A percentile compares a stretch with the other conserved stretches of the same genome.
These are phyloP conservation scores for Orestias chungarensis DNA, from an alignment of 2,797 vertebrate species.

Conservation along the genomic window DNA sequence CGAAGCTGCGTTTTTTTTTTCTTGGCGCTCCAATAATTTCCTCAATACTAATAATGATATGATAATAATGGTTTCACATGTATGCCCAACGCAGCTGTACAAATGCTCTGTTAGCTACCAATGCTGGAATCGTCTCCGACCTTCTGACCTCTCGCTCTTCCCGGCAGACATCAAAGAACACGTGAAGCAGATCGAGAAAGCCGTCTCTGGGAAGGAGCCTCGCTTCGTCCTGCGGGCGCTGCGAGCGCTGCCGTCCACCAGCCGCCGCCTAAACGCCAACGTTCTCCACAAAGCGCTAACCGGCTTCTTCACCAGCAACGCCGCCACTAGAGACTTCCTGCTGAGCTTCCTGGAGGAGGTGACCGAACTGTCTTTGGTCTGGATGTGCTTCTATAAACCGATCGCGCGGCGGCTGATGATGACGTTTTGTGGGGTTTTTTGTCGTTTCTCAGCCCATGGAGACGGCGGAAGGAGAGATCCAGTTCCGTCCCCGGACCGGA, in stretches of 20 bases:
- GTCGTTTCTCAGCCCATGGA: conserved; percentile 87
- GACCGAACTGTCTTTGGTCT: background rate
- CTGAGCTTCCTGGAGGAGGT: conserved; percentile 93
- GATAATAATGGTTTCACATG: too few relatives aligned
- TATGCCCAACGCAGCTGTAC: too few relatives aligned
- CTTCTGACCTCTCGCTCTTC: background rate
- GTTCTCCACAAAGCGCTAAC: conserved; percentile 90
- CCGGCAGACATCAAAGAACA: conserved; percentile 92
- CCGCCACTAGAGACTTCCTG: conserved; percentile 85
- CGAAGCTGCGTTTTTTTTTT: too few relatives aligned
- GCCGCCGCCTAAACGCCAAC: conserved; percentile 90
- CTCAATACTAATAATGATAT: too few relatives aligned
- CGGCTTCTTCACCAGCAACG: conserved; percentile 93
- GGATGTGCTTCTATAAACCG: too few relatives aligned
- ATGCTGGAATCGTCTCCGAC: too few relatives aligned
- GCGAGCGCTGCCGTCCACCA: conserved; percentile 91
- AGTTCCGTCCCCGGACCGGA: conserved; percentile 90
- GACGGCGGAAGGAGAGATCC: conserved; percentile 87
- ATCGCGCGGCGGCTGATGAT: background rate
- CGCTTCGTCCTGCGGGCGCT: conserved; percentile 92
- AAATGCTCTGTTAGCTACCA: too few relatives aligned
- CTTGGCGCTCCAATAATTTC: too few relatives aligned
- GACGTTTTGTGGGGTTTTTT: background rate
- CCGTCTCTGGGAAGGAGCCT: conserved; percentile 93
- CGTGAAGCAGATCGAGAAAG: conserved; percentile 96